Conservation (phyloP, 2,888 invertebrate genomes). For the Eupithecia centaureata region DNA sequence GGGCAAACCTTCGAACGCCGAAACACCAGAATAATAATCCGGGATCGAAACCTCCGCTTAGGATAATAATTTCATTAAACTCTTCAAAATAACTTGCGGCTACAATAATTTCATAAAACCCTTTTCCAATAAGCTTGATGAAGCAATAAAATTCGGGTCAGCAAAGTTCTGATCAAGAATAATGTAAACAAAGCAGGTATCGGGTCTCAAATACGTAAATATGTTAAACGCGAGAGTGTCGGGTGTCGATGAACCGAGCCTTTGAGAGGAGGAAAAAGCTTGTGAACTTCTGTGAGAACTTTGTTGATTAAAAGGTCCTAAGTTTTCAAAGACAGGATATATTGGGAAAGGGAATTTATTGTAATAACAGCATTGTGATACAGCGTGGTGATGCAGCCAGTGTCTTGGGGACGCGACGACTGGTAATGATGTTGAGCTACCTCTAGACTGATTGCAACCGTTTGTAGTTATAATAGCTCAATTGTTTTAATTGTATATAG, state of each 20-base stretch:
- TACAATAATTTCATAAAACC: not conserved
- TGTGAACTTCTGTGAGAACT: not conserved
- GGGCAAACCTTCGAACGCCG: not conserved
- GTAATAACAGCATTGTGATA: not conserved
- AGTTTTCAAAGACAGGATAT: not conserved
- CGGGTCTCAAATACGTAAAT: not conserved
- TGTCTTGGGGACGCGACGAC: too few relatives aligned
- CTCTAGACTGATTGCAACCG: too few relatives aligned
- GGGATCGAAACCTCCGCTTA: not conserved
- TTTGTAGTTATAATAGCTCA: too few relatives aligned
- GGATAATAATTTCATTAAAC: conserved; percentile 1
- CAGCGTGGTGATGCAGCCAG: too few relatives aligned
- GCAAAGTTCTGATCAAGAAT: not conserved
- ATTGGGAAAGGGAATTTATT: not conserved
- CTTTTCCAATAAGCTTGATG: not conserved
- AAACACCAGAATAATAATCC: not conserved
- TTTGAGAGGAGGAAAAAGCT: not conserved
- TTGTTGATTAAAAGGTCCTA: not conserved
- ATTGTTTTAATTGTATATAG: too few relatives aligned
- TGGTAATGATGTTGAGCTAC: too few relatives aligned
- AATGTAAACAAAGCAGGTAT: not conserved
- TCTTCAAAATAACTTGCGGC: conserved; percentile 2
- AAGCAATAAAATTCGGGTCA: not conserved
- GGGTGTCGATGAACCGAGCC: not conserved
- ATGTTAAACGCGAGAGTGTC: not conserved